phyloP scores from a whole-genome alignment of 1,140 invertebrate genomes.

The Armadillidium nasatum region DNA sequence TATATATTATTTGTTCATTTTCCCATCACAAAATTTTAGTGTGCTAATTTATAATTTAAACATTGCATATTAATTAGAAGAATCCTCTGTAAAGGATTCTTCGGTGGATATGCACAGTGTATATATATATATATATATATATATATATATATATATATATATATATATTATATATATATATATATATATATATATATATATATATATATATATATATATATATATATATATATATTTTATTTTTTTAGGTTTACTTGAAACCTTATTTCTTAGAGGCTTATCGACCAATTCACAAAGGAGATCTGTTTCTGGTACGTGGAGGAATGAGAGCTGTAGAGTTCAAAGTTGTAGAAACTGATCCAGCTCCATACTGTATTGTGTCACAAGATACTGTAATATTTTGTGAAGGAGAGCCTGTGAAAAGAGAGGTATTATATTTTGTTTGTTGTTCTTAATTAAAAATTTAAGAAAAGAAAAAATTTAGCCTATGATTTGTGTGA shows the following conservation, averaged over 20 bases:
- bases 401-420: slow-evolving; percentile 98
- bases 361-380: slow-evolving; percentile 95
- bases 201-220: not conserved
- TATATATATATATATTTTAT: not conserved
- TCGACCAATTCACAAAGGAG: slow-evolving; percentile 96
- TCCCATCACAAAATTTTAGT: too few species aligned
- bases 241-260: slow-evolving; percentile 96
- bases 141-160: not conserved
- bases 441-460: not conserved
- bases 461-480: not conserved
- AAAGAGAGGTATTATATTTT: slow-evolving; percentile 69
- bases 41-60: too few species aligned
- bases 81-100: too few species aligned
- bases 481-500: not conserved
- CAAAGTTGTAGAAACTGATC: slow-evolving; percentile 98
- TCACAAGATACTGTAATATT: slow-evolving; percentile 98
- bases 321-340: slow-evolving; percentile 99
- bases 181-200: slow-evolving; percentile 15
- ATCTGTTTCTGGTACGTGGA: slow-evolving; percentile 94
- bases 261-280: slow-evolving; percentile 99
- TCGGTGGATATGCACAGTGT: too few species aligned
- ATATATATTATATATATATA: slow-evolving; percentile 5
- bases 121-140: too few species aligned
- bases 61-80: too few species aligned
- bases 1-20: too few species aligned